Conservation (phyloP, 2,888 invertebrate genomes). For the Dolichomitus sp. region DNA sequence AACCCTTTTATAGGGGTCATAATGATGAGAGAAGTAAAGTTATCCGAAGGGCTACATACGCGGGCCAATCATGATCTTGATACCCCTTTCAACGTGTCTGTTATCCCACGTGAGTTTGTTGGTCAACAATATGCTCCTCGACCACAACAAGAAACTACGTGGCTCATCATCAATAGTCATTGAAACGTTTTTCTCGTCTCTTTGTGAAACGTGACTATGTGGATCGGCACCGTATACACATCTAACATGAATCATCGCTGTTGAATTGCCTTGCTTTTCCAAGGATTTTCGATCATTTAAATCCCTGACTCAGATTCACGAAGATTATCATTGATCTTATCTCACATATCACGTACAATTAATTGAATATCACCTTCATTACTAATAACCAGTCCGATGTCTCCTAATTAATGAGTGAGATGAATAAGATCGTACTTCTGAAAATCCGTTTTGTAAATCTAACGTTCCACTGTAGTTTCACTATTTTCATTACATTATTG, state of each 20-base stretch:
- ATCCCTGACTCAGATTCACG: neutral
- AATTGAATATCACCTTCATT: neutral
- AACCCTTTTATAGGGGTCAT: no score
- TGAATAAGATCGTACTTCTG: neutral
- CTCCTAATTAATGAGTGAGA: neutral
- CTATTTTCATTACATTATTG: slow-evolving; percentile 31
- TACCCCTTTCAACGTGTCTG: neutral
- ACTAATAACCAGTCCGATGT: neutral
- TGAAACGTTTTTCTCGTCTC: slow-evolving; percentile 24
- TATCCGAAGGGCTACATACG: no score
- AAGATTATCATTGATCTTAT: neutral
- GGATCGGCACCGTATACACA: neutral
- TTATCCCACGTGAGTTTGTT: slow-evolving; percentile 8
- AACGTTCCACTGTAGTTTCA: neutral
- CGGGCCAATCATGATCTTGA: no score
- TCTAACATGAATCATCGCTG: slow-evolving; percentile 21
- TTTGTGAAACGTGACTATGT: slow-evolving; percentile 18
- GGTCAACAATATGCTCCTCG: slow-evolving; percentile 16
- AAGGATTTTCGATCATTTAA: neutral
- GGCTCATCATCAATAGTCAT: slow-evolving; percentile 21
- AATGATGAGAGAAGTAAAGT: no score
- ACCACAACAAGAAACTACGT: slow-evolving; percentile 13
- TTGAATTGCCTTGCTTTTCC: neutral
- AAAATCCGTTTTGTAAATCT: neutral
- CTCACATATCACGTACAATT: neutral